Conservation (phyloP, 2,888 invertebrate genomes). For the Sphinx pinastri region DNA sequence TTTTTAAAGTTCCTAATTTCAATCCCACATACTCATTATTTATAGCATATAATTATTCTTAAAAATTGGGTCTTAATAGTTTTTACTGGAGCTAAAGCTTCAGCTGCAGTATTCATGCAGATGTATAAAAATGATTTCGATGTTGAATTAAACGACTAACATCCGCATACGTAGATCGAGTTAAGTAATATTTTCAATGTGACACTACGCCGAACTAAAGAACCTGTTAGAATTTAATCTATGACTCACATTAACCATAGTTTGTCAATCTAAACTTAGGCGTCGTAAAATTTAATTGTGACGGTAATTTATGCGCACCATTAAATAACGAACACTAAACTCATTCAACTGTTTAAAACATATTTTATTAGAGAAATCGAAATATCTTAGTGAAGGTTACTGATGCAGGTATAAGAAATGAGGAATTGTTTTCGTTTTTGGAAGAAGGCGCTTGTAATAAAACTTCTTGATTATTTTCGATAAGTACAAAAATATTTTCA, state of each 20-base stretch:
- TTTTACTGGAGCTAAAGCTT: too few relatives aligned
- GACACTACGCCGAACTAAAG: not conserved
- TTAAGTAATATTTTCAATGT: conserved; percentile 3
- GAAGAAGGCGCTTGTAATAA: not conserved
- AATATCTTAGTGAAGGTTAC: not conserved
- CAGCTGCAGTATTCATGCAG: too few relatives aligned
- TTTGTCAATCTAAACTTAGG: not conserved
- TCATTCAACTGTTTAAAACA: not conserved
- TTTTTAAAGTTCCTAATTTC: too few relatives aligned
- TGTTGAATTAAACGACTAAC: not conserved
- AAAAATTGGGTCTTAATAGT: too few relatives aligned
- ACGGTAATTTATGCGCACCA: conserved; percentile 1
- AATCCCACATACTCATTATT: too few relatives aligned
- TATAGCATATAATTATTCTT: too few relatives aligned
- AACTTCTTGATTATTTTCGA: too few relatives aligned
- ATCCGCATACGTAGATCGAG: not conserved
- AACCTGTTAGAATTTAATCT: conserved; percentile 10
- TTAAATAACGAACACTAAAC: not conserved
- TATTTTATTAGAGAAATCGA: not conserved
- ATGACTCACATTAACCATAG: conserved; percentile 12
- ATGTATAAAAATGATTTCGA: not conserved
- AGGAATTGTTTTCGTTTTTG: not conserved
- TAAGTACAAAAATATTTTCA: too few relatives aligned
- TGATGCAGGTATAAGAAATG: not conserved
- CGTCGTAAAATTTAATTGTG: conserved; percentile 1